phyloP scores from a whole-genome alignment of 1,140 invertebrate genomes.

The Frieseomelitta varia region DNA sequence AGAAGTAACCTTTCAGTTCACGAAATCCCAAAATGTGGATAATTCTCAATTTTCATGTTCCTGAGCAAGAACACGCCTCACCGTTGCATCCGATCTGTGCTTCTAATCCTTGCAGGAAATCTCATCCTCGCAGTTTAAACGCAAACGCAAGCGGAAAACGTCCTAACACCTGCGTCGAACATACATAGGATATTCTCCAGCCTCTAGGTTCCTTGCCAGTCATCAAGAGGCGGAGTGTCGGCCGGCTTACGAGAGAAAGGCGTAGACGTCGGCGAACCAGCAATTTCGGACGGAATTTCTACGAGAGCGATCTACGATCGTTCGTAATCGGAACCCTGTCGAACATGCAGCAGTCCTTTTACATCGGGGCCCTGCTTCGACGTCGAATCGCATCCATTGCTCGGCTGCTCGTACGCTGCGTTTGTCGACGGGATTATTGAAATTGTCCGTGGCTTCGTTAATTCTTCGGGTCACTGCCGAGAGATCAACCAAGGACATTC shows the following conservation, averaged over 20 bases:
- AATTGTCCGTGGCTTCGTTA: slow-evolving; percentile 8
- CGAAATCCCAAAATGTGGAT: too few species aligned
- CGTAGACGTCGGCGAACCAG: slow-evolving; percentile 57
- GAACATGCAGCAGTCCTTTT: slow-evolving; percentile 41
- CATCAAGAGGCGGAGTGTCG: not conserved
- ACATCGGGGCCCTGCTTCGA: not conserved
- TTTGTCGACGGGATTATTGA: slow-evolving; percentile 12
- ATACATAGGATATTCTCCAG: too few species aligned
- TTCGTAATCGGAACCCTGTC: slow-evolving; percentile 41
- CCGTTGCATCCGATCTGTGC: too few species aligned
- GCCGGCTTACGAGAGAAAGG: slow-evolving; percentile 60
- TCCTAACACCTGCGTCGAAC: too few species aligned
- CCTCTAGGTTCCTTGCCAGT: slow-evolving; percentile 3
- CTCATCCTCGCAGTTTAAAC: too few species aligned
- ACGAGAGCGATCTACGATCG: slow-evolving; percentile 25
- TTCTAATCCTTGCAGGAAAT: too few species aligned
- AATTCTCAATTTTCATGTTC: too few species aligned
- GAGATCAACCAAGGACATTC: not conserved
- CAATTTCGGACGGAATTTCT: slow-evolving; percentile 55
- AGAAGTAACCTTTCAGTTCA: too few species aligned
- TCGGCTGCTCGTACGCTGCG: not conserved
- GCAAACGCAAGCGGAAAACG: too few species aligned
- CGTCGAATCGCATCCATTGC: slow-evolving; percentile 20
- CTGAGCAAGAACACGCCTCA: too few species aligned
- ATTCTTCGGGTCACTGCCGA: slow-evolving; percentile 20